These are phyloP conservation scores for Aldrovandia affinis DNA, from an alignment of 2,797 vertebrate species.

Conservation along the genomic window DNA sequence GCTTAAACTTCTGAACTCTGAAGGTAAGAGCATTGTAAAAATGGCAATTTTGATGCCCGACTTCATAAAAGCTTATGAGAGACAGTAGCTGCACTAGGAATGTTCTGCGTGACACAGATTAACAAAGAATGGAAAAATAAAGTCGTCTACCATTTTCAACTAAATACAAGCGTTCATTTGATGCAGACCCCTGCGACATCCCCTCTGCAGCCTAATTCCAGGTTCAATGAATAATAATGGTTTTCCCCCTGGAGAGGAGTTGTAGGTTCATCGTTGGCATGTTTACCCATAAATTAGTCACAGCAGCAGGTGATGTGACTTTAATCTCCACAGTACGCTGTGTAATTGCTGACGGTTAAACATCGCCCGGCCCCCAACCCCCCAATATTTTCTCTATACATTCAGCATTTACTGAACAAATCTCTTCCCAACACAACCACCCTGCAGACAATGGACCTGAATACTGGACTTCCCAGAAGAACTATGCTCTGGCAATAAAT, in stretches of 20 bases:
- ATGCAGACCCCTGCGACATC: neutral
- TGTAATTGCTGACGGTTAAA: constrained; percentile 11
- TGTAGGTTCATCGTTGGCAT: constrained; percentile 2
- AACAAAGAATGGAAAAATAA: no score
- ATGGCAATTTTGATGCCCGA: neutral
- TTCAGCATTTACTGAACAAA: constrained; percentile 10
- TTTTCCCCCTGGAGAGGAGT: neutral
- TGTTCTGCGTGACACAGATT: no score
- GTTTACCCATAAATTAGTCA: constrained; percentile 21
- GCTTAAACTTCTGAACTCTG: neutral
- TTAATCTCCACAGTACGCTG: constrained; percentile 4
- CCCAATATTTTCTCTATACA: neutral
- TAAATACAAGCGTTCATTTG: neutral
- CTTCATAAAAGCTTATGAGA: neutral
- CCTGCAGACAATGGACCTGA: neutral
- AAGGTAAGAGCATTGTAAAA: neutral
- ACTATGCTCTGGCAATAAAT: neutral
- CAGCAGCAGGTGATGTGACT: constrained; percentile 15
- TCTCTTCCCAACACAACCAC: neutral
- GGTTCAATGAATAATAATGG: neutral
- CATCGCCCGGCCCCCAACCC: constrained; percentile 11
- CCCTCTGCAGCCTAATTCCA: neutral
- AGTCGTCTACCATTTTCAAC: no score
- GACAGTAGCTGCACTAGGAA: no score
- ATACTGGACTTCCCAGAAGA: neutral